These are phyloP conservation scores for Tetramorium simillimum DNA, from an alignment of 1,140 invertebrate genomes.

Conservation along the genomic window DNA sequence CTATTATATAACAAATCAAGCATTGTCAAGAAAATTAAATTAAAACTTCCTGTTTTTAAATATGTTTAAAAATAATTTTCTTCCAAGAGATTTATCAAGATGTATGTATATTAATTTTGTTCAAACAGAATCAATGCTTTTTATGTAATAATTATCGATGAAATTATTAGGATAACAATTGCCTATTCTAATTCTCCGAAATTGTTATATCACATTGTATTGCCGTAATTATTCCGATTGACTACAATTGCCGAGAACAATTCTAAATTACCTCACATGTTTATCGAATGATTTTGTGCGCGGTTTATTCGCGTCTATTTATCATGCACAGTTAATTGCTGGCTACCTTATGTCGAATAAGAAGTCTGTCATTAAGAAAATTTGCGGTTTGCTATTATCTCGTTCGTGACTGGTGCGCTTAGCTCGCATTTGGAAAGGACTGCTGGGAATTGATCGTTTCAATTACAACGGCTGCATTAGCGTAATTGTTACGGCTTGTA, in stretches of 20 bases:
- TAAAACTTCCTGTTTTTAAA: background rate
- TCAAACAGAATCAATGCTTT: background rate
- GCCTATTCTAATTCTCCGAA: background rate
- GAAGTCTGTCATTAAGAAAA: constrained; percentile 53
- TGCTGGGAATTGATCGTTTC: constrained; percentile 69
- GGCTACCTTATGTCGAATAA: constrained; percentile 54
- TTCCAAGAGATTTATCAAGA: background rate
- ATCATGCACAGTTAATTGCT: constrained; percentile 50
- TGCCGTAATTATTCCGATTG: constrained; percentile 22
- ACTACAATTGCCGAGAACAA: background rate
- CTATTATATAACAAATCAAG: background rate
- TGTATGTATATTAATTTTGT: background rate
- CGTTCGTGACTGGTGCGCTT: constrained; percentile 67
- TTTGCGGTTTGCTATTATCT: constrained; percentile 61
- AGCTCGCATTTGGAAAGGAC: constrained; percentile 49
- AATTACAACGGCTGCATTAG: constrained; percentile 65
- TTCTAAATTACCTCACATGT: constrained; percentile 34
- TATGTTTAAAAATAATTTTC: background rate
- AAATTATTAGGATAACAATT: background rate
- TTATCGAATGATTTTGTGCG: constrained; percentile 32
- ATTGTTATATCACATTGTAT: constrained; percentile 18
- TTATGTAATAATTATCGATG: background rate
- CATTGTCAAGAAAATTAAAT: background rate
- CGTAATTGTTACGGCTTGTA: constrained; percentile 63
- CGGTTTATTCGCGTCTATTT: constrained; percentile 41